Conservation (phyloP, 2,888 invertebrate genomes). For the Byasa hedistus region DNA sequence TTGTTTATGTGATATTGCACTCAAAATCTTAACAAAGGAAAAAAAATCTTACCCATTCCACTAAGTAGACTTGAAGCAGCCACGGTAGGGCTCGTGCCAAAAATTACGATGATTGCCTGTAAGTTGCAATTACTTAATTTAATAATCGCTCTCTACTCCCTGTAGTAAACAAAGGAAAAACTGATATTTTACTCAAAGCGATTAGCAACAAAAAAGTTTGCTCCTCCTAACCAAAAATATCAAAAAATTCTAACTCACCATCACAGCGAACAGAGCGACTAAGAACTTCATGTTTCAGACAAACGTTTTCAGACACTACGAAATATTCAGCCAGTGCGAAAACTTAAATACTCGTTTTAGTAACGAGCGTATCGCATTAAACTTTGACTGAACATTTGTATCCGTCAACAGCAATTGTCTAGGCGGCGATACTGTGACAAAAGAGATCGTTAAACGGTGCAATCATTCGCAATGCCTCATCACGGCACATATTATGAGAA, state of each 20-base stretch:
- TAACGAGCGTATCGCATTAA: background rate
- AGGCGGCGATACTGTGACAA: background rate
- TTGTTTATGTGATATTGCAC: background rate
- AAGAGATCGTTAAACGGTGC: background rate
- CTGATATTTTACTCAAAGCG: background rate
- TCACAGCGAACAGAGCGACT: constrained; percentile 2
- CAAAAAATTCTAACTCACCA: constrained; percentile 14
- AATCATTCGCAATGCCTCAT: constrained; percentile 14
- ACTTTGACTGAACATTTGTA: constrained; percentile 4
- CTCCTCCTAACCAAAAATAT: background rate
- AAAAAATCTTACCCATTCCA: background rate
- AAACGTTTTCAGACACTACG: background rate
- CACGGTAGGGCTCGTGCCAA: background rate
- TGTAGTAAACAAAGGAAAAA: background rate
- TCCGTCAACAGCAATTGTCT: background rate
- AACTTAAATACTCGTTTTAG: constrained; percentile 8
- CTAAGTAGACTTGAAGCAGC: background rate
- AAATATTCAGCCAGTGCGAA: background rate
- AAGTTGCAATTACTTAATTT: background rate
- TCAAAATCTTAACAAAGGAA: background rate
- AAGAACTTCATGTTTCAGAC: constrained; percentile 15
- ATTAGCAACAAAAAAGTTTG: too few species aligned
- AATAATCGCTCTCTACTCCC: too few species aligned
- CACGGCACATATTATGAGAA: background rate
- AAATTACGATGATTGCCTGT: constrained; percentile 10